Percentiles rank a stretch among this genome's conserved stretches.
These are phyloP conservation scores for Melanotaenia parkinsoni DNA, from an alignment of 2,797 vertebrate species.

Conservation along the genomic window DNA sequence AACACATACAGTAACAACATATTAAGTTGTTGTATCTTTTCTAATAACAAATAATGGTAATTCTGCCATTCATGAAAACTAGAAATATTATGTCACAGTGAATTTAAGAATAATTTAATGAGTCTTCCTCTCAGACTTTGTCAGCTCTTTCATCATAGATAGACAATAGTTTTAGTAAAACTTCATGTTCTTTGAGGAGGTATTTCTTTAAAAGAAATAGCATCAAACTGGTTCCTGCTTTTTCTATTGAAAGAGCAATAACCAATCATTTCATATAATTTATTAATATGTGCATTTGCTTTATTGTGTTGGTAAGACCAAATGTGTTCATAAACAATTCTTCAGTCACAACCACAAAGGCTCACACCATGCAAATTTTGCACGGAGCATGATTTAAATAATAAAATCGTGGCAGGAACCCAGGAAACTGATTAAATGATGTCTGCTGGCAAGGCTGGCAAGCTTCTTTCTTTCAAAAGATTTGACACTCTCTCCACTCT, in stretches of 20 bases:
- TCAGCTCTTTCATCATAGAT: slow-evolving; percentile 24
- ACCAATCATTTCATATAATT: slow-evolving; percentile 13
- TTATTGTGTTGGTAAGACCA: slow-evolving; percentile 16
- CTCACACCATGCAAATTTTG: slow-evolving; percentile 39
- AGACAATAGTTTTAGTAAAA: slow-evolving; percentile 25
- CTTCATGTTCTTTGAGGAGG: slow-evolving; percentile 1
- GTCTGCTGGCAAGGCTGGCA: slow-evolving; percentile 48
- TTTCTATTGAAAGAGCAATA: slow-evolving; percentile 2
- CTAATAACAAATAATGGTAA: not conserved
- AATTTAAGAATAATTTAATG: slow-evolving; percentile 1
- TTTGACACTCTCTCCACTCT: slow-evolving; percentile 45
- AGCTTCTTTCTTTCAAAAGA: slow-evolving; percentile 44
- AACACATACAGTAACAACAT: slow-evolving; percentile 7
- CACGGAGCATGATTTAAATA: slow-evolving; percentile 49
- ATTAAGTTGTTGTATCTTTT: not conserved
- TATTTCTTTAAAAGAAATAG: slow-evolving; percentile 24
- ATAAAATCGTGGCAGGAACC: slow-evolving; percentile 56
- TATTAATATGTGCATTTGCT: not conserved
- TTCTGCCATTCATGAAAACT: not conserved
- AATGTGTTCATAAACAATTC: slow-evolving; percentile 42
- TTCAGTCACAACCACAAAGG: slow-evolving; percentile 40
- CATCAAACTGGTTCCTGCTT: slow-evolving; percentile 11
- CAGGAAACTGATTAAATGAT: slow-evolving; percentile 62
- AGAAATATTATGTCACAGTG: slow-evolving; percentile 4
- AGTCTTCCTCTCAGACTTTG: slow-evolving; percentile 10